phyloP scores from a whole-genome alignment of 2,113 vertebrate species.

The Halcyon malimbica region DNA sequence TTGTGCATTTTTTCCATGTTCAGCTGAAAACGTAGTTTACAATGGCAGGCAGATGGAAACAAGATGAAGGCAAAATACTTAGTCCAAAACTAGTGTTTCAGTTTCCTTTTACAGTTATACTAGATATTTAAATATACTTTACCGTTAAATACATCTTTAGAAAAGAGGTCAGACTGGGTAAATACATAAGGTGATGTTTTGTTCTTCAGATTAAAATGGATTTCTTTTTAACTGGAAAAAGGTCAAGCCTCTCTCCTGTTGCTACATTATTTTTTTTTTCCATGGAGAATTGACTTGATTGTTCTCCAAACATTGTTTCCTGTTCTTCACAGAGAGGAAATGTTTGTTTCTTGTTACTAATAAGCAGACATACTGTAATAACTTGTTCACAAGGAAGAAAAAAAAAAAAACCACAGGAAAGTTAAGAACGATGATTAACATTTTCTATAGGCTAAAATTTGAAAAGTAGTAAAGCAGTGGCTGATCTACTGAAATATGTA shows the following conservation, averaged over 20 bases:
- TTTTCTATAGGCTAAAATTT: not conserved
- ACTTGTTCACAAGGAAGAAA: slow-evolving; percentile 15
- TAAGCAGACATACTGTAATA: slow-evolving; percentile 39
- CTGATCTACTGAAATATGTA: not conserved
- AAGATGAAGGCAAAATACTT: not conserved
- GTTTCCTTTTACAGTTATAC: not conserved
- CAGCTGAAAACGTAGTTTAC: not conserved
- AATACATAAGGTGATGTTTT: not conserved
- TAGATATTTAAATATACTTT: not conserved
- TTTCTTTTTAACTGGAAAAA: slow-evolving; percentile 16
- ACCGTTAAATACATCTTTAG: not conserved
- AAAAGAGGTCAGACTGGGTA: not conserved
- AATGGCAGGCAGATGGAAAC: not conserved
- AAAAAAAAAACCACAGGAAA: not conserved
- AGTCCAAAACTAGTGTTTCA: not conserved
- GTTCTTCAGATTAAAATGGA: not conserved
- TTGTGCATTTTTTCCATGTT: not conserved
- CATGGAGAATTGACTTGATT: slow-evolving; percentile 51
- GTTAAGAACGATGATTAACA: not conserved
- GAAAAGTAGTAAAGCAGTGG: not conserved
- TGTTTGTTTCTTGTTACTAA: slow-evolving; percentile 66
- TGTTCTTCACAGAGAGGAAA: slow-evolving; percentile 49
- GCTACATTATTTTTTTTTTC: slow-evolving; percentile 40
- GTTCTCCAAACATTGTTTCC: slow-evolving; percentile 61
- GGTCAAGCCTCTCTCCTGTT: not conserved